Percentiles rank a stretch among this genome's conserved stretches.
Evolutionary conservation across 2,113 vertebrate species (phyloP).

Genomic region (Podocnemis expansa): DNA sequence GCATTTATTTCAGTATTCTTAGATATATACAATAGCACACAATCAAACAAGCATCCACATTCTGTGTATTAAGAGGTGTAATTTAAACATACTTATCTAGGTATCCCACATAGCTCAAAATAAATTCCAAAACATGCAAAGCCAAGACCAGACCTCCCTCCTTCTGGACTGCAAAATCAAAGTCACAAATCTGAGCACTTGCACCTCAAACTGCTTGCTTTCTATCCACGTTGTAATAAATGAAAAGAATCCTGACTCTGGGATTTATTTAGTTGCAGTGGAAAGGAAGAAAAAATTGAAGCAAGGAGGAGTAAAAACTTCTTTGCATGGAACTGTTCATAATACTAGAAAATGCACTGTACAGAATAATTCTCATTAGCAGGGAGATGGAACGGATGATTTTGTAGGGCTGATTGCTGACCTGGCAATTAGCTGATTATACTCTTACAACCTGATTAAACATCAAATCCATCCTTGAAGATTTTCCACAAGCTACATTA

Average conservation of each 20-base stretch:
- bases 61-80: too few species aligned
- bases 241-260: neutral
- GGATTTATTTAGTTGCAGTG: neutral
- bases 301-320: neutral
- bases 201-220: too few species aligned
- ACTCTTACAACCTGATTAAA: conserved; percentile 30
- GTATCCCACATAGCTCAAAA: too few species aligned
- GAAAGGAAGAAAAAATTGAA: neutral
- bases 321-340: neutral
- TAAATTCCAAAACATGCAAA: too few species aligned
- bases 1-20: neutral
- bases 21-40: neutral
- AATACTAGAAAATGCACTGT: conserved; percentile 20
- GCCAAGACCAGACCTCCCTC: too few species aligned
- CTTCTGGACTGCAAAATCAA: neutral
- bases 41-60: too few species aligned
- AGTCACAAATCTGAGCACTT: neutral
- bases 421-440: conserved; percentile 24
- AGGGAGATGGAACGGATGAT: conserved; percentile 15
- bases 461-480: conserved; percentile 3
- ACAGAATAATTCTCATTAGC: conserved; percentile 9
- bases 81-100: neutral
- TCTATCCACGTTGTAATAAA: neutral
- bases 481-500: neutral
- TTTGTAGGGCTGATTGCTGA: neutral